Percentiles rank a stretch among this genome's conserved stretches.
These are phyloP conservation scores for Dasypus novemcinctus DNA, from an alignment of 2,113 vertebrate genomes.

Conservation along the genomic window DNA sequence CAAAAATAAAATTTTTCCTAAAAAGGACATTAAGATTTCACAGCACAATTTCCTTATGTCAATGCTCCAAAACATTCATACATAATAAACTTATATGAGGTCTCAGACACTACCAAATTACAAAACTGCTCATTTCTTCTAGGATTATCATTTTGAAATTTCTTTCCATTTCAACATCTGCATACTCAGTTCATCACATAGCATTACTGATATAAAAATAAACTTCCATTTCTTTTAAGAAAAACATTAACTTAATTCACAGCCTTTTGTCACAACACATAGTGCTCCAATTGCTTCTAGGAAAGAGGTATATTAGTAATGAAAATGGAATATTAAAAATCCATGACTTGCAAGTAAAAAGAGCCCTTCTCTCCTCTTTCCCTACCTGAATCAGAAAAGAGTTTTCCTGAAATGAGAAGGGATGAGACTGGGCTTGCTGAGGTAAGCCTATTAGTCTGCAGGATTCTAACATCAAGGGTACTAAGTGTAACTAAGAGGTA, in stretches of 20 bases:
- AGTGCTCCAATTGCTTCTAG: neutral
- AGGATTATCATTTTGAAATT: neutral
- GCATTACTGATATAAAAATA: slow-evolving; percentile 70
- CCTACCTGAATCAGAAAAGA: slow-evolving; percentile 43
- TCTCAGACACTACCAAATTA: neutral
- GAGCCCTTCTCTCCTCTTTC: neutral
- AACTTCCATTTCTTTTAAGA: slow-evolving; percentile 56
- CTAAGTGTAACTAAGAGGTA: rapidly evolving
- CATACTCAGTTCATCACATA: slow-evolving; percentile 5
- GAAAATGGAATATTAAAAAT: neutral
- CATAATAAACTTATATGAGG: neutral
- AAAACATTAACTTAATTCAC: slow-evolving; percentile 53
- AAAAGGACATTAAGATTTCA: neutral
- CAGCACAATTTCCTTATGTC: neutral
- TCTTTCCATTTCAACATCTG: slow-evolving; percentile 34
- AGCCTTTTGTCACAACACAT: neutral
- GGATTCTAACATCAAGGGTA: neutral
- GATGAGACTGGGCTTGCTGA: neutral
- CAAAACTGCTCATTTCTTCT: neutral
- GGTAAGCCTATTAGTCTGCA: neutral
- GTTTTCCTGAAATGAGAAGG: neutral
- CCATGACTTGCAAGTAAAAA: neutral
- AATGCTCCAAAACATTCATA: neutral
- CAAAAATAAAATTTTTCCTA: rapidly evolving
- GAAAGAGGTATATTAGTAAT: slow-evolving; percentile 58